Conservation (phyloP, 2,888 invertebrate genomes). For the Coelopa pilipes region DNA sequence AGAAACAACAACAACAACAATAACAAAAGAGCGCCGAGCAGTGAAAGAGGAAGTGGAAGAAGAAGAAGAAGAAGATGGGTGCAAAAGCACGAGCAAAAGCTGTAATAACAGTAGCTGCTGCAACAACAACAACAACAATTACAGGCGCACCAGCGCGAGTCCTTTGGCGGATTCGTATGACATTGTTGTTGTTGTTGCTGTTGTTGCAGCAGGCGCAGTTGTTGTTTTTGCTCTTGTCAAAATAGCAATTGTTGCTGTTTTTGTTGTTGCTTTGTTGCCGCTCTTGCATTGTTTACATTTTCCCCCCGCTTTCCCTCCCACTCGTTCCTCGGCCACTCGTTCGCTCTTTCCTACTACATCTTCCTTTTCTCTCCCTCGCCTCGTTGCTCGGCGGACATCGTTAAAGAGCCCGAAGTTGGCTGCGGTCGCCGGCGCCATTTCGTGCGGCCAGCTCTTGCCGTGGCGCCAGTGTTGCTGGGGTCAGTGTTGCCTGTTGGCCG, state of each 20-base stretch:
- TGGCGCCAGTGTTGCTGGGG: background rate
- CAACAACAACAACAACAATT: no score
- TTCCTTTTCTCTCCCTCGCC: no score
- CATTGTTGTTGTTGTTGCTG: constrained; percentile 7
- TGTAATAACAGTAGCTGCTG: background rate
- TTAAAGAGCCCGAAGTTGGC: background rate
- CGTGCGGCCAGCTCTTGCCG: background rate
- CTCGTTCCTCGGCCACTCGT: background rate
- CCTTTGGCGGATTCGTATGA: background rate
- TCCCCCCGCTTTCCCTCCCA: background rate
- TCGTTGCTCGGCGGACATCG: no score
- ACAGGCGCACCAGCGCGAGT: background rate
- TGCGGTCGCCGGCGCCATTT: constrained; percentile 6
- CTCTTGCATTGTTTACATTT: constrained; percentile 1
- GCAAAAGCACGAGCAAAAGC: background rate
- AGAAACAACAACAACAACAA: background rate
- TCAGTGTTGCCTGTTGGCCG: no score
- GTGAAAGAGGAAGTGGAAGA: background rate
- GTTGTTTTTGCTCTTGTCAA: background rate
- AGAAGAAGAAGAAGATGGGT: no score
- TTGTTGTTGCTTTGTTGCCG: background rate
- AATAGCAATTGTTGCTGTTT: constrained; percentile 13
- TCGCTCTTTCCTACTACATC: background rate
- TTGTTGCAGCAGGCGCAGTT: constrained; percentile 1
- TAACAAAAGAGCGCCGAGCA: background rate